Base-by-base conservation (phyloP, 2,797 vertebrate genomes). In the Prionace glauca region DNA sequence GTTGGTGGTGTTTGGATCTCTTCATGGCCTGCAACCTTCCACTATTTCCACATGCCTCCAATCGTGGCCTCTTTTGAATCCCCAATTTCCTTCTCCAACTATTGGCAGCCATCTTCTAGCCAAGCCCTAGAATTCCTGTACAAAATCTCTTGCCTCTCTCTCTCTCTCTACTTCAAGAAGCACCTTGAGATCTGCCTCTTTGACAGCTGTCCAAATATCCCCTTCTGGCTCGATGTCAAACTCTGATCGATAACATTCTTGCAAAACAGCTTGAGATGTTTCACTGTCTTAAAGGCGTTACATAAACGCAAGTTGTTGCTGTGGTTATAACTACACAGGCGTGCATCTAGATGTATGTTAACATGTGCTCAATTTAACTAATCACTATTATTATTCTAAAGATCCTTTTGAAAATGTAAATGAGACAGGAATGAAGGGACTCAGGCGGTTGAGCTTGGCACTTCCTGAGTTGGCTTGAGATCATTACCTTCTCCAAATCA, bases 391-490 rank as follows among this genome's bases (percentile, higher is more conserved):
- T 16, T 94, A 45, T 74, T 94, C 45, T 74, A 94, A 94, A 50
- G 14, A 94, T 94, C 45, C 26, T 72, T 94, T 32, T 72, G 0
- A 16, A 50, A 72, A 74, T 45, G 2, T 72, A 94, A 72, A 94
- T 94, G 41, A 74, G 72, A 72, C 32, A 72, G 41, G 36, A 50
- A 50, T 92, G 50, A 94, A 45, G 92, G 14, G 50, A 94, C 41
- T 32, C 24, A 90, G 26, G 32, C 10, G 0, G 26, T 60, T 32
- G 56, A 90, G 56, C 32, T 3, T 32, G 5, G 26, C 45, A 60
- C n/a, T 71, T 74, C 50, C 71, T 72, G 74, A 94, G 50, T 74
- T 94, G 93, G 69, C 7, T 72, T 56, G 93, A 94, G 69, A 94
- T 74, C 67, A 94, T 16, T 56, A 0, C 41, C 11, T 74, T 74